A percentile compares a stretch with the other conserved stretches of the same genome.
phyloP scores from a whole-genome alignment of 2,113 vertebrate genomes.

The Calcarius ornatus region DNA sequence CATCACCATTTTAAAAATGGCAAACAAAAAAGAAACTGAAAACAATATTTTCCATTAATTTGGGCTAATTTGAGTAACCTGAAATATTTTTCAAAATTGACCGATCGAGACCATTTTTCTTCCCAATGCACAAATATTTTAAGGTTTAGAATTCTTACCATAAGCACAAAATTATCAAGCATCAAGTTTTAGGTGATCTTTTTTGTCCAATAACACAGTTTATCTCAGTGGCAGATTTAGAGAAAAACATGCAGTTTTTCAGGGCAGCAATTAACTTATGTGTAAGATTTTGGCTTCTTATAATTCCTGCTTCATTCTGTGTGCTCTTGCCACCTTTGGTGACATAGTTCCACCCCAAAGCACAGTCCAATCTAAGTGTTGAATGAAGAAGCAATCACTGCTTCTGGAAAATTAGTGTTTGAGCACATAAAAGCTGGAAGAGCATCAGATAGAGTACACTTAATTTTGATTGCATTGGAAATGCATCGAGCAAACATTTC shows the following conservation, averaged over 20 bases:
- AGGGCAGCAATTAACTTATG: background rate
- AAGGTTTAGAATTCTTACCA: background rate
- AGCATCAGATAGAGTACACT: background rate
- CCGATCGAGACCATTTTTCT: background rate
- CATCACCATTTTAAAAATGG: background rate
- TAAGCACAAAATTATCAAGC: background rate
- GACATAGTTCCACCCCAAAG: background rate
- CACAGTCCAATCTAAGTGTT: background rate
- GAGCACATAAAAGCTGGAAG: background rate
- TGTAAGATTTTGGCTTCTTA: background rate
- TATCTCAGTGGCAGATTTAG: background rate
- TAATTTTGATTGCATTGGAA: background rate
- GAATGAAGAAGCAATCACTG: background rate
- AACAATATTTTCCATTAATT: background rate
- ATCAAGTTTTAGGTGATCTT: background rate
- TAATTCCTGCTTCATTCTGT: background rate
- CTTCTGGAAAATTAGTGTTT: background rate
- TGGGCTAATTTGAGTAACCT: background rate
- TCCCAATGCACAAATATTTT: background rate
- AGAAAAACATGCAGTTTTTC: background rate
- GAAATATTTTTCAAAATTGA: background rate
- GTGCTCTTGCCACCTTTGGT: background rate
- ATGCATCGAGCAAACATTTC: background rate
- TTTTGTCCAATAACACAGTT: background rate
- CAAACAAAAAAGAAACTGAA: background rate